Evolutionary conservation across 2,113 vertebrate genomes (phyloP), one percentile per base, ranked within the genome.

Genomic region (Gila orcuttii): DNA sequence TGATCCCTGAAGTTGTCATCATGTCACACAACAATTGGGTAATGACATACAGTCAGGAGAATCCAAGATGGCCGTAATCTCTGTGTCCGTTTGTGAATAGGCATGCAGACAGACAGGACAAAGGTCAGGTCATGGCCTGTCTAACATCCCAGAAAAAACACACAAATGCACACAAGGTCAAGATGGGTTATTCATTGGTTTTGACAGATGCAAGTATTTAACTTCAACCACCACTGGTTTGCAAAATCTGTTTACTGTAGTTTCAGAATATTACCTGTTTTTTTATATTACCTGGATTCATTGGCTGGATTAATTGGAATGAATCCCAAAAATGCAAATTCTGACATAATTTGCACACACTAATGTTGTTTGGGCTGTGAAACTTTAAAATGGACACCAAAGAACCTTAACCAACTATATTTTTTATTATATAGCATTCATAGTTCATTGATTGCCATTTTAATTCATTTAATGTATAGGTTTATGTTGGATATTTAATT

Each of bases 151-250:
- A 31, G 42, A 57, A 39, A 15, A 81, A 80, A 66, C 23, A 15
- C 39, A 66, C 77, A 28, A 19, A 47, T 64, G 59, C n/a, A 50
- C 8, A 21, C 59, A 80, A 80, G 59, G 79, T 80, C 79, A 47
- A 13, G 57, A 45, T 45, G 13, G 36, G 8, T 80, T 80, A 62
- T 47, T 47, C 59, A 42, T 52, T 47, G 79, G 39, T 10, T 21
- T 60, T 62, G 33, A 79, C 52, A n/a, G 55, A 79, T 79, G 52
- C 33, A 62, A 12, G 6, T 10, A 39, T 23, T 71, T 21, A 71
- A 39, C 3, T 71, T 39, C 21, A 71, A 23, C 33, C 68, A 71
- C 33, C 4, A 36, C 19, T 39, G 9, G 19, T 39, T 36, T 39
- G 33, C 68, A 71, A 71, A 71, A 71, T 71, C 19, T 39, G 36